Evolutionary conservation across 2,113 vertebrate species (phyloP), one percentile per base, ranked within the genome.

Genomic region (Odontesthes bonariensis): DNA sequence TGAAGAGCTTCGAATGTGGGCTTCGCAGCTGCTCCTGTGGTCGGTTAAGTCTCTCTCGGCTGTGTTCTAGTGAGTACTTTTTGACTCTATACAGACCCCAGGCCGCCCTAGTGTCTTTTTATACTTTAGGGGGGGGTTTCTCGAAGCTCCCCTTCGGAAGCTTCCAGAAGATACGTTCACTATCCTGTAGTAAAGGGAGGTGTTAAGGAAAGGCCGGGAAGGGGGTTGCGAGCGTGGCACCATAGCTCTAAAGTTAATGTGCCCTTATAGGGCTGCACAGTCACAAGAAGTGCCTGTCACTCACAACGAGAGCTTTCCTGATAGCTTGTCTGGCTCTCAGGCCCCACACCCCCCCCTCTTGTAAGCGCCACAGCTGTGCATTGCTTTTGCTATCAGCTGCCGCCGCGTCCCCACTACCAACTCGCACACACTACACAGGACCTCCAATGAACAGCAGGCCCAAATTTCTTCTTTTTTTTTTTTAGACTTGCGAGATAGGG

Each of bases 211-310:
- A 31, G 70, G 33, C 56, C 17, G 27, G 32, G 65, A 69, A 57
- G 59, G 57, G 79, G 66, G 20, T 23, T 3, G 44, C 6, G 10
- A 54, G 9, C 52, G 83, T 75, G 65, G 75, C 74, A 72, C 76
- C 69, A 57, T 66, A 81, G 60, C 73, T 85, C 88, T 81, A 90
- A 89, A 87, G 77, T 86, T 80, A 47, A 82, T 87, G 77, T 94
- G 88, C 74, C 94, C 94, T 90, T 94, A 67, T 95, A 94, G 87
- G 94, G 94, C 67, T 61, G 78, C 69, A 71, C 79, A 93, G 92
- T 88, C 89, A 93, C 92, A 94, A 90, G 89, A 53, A 79, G 92
- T 91, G 92, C 81, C 79, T 93, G 94, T 94, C 94, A 94, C 63
- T 95, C 94, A 94, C 38, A 59, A 6, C 0, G 3, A 86, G 74